Base-by-base conservation (phyloP, 2,888 invertebrate species). In the Euzophera pinguis region DNA sequence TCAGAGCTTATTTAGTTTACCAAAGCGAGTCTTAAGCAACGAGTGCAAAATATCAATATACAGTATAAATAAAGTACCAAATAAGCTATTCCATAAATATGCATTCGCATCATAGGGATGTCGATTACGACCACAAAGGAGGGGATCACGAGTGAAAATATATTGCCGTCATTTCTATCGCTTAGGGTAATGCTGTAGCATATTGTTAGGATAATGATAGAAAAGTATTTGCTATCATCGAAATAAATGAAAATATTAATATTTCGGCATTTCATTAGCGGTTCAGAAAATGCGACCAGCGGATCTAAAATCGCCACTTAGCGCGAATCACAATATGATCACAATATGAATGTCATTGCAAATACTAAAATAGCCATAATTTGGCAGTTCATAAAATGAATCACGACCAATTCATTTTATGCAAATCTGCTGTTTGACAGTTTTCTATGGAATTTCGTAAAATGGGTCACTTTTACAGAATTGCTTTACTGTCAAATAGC, bases 21-120 rank as follows among this genome's bases (percentile, higher is more conserved):
- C 10, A 32, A 45, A 16, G 32, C 12, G 32, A 45, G 10, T 32
- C 16, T 27, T 48, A 41, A 42, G 9, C 12, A 42, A 32, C 39
- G 37, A 48, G 22, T 38, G 22, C 38, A 48, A 48, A 48, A 38
- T 27, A 38, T 37, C 48, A 37, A 48, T 48, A 48, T 27, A 38
- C 27, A 17, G 48, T 22, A 38, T 48, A 47, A 37, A 47, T 22
- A 48, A 37, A 48, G 37, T 38, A 35, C 16, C 47, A 37, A 50
- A 39, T 41, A 39, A 50, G 49, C 49, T 47, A 35, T 47, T 50
- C 49, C 16, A 39, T 50, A 50, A 50, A 50, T 50, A 50, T 50
- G 49, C 49, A 50, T 50, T 52, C 52, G 27, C 34, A 37, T 34
- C 47, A 39, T 29, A 47, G 47, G 49, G 49, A 50, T 39, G 48